Evolutionary conservation across 2,113 vertebrate genomes (phyloP).

Genomic region (Budorcas taxicolor): DNA sequence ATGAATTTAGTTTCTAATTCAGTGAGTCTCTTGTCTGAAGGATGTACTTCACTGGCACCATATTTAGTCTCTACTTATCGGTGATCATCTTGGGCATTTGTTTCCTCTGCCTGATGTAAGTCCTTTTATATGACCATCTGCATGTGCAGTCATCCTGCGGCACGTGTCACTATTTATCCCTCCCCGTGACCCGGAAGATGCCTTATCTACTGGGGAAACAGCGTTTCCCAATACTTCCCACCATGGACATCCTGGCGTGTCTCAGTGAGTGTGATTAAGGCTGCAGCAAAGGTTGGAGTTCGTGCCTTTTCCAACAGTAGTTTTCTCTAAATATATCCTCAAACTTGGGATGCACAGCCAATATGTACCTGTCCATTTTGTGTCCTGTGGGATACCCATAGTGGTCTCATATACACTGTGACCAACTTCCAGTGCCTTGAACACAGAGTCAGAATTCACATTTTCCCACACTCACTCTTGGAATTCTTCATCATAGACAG

Average conservation of each 20-base stretch:
- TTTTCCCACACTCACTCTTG: neutral
- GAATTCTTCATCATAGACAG: neutral
- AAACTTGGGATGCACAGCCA: neutral
- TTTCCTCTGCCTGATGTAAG: fast-evolving
- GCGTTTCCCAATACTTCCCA: neutral
- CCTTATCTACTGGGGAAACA: neutral
- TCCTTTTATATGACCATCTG: neutral
- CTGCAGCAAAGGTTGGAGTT: neutral
- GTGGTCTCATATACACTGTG: neutral
- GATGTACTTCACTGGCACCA: fast-evolving
- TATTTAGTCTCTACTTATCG: neutral
- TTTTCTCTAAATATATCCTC: neutral
- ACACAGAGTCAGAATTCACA: neutral
- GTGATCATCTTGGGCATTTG: fast-evolving
- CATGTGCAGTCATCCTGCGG: fast-evolving
- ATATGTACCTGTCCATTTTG: fast-evolving
- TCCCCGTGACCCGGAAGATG: neutral
- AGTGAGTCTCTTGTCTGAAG: neutral
- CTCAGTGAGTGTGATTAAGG: neutral
- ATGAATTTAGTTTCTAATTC: neutral
- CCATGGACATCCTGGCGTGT: neutral
- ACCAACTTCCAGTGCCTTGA: neutral
- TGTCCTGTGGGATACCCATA: fast-evolving
- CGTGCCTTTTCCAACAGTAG: neutral
- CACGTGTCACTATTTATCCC: neutral